Evolutionary conservation across 1,140 invertebrate genomes (phyloP).

Genomic region (Calliopsis andreniformis): DNA sequence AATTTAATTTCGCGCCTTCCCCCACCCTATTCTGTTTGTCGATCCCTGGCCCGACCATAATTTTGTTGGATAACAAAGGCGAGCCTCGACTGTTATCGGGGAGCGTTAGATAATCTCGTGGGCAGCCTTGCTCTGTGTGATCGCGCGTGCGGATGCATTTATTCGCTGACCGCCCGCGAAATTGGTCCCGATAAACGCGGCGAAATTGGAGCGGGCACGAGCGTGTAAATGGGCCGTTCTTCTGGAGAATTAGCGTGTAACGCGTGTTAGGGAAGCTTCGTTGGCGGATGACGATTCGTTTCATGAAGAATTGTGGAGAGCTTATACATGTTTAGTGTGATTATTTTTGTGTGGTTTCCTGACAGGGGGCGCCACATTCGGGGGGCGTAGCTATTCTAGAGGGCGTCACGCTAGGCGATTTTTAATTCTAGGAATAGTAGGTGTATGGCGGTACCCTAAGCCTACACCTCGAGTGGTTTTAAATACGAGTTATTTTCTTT

Average conservation of each 20-base stretch:
- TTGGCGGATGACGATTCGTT: too few species aligned
- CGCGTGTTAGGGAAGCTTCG: conserved; percentile 28
- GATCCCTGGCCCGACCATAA: conserved; percentile 12
- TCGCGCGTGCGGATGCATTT: conserved; percentile 19
- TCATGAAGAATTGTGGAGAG: too few species aligned
- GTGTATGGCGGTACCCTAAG: too few species aligned
- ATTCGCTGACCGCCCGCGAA: conserved; percentile 12
- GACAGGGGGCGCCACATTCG: too few species aligned
- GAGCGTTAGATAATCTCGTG: conserved; percentile 6
- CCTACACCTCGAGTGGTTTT: too few species aligned
- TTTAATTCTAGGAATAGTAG: too few species aligned
- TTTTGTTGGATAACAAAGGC: conserved; percentile 32
- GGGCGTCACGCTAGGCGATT: too few species aligned
- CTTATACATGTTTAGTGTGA: too few species aligned
- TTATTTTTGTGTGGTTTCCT: too few species aligned
- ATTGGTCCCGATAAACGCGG: conserved; percentile 32
- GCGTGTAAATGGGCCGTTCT: conserved; percentile 6
- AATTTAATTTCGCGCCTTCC: background rate
- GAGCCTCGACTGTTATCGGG: conserved; percentile 17
- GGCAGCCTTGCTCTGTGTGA: background rate
- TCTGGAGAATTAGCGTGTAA: conserved; percentile 32
- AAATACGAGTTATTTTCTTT: too few species aligned
- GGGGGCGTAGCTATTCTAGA: too few species aligned
- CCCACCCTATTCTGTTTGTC: background rate
- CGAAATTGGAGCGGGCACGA: conserved; percentile 38